Percentiles rank a stretch among this genome's conserved stretches.
Evolutionary conservation across 2,888 invertebrate species (phyloP).

Genomic region (Trilocha varians): DNA sequence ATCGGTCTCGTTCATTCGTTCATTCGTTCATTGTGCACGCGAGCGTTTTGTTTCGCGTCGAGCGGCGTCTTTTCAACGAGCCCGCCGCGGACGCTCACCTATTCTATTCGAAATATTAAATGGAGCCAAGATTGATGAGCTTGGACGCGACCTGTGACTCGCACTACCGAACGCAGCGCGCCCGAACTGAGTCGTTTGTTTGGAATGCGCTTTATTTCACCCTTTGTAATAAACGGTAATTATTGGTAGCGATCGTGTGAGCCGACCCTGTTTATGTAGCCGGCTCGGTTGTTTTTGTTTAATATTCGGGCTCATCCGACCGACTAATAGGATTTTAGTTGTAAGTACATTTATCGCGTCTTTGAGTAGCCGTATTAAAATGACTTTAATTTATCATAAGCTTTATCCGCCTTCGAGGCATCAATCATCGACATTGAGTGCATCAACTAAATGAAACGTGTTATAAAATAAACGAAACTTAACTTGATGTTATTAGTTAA

Average conservation of each 20-base stretch:
- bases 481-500: slow-evolving; percentile 1
- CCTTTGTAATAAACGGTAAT: slow-evolving; percentile 61
- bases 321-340: slow-evolving; percentile 58
- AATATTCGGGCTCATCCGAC: slow-evolving; percentile 46
- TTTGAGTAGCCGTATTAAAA: slow-evolving; percentile 48
- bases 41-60: slow-evolving; percentile 54
- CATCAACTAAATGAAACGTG: slow-evolving; percentile 27
- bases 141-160: slow-evolving; percentile 69
- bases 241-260: slow-evolving; percentile 46
- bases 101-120: slow-evolving; percentile 61
- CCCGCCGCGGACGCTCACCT: slow-evolving; percentile 19
- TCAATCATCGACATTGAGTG: slow-evolving; percentile 37
- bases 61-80: slow-evolving; percentile 41
- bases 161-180: slow-evolving; percentile 62
- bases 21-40: slow-evolving; percentile 54
- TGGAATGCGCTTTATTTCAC: slow-evolving; percentile 60
- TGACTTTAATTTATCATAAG: slow-evolving; percentile 52
- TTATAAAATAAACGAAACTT: slow-evolving; percentile 6
- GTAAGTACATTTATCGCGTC: slow-evolving; percentile 22
- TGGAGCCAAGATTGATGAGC: slow-evolving; percentile 68
- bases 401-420: slow-evolving; percentile 31
- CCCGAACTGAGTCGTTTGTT: slow-evolving; percentile 29
- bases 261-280: slow-evolving; percentile 33
- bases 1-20: slow-evolving; percentile 34
- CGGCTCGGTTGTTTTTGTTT: slow-evolving; percentile 44